Percentiles rank a stretch among this genome's conserved stretches.
These are phyloP conservation scores for Tetramorium bicarinatum DNA, from an alignment of 2,888 invertebrate genomes.

Conservation along the genomic window DNA sequence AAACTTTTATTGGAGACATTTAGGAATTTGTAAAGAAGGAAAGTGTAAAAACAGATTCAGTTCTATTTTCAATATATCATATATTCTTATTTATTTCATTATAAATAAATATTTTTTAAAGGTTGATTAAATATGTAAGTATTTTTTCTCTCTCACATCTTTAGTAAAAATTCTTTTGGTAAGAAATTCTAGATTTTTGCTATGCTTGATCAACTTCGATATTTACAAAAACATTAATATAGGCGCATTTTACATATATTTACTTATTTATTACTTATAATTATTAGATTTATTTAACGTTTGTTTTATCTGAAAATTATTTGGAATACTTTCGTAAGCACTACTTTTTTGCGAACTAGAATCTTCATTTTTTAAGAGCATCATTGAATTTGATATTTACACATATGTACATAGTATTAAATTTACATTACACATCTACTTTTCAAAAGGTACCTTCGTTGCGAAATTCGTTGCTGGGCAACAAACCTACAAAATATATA, in stretches of 20 bases:
- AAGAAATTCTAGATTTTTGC: conserved; percentile 31
- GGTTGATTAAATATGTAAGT: neutral
- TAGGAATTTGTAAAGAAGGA: neutral
- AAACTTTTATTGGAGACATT: neutral
- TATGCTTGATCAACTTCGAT: neutral
- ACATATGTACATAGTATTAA: conserved; percentile 41
- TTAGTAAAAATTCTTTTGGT: conserved; percentile 35
- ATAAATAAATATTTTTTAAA: conserved; percentile 35
- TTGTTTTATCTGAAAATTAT: neutral
- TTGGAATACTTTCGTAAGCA: conserved; percentile 8
- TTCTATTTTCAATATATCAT: conserved; percentile 1
- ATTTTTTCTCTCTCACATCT: neutral
- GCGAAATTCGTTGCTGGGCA: conserved; percentile 45
- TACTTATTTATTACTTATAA: conserved; percentile 14
- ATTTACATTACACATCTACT: conserved; percentile 24
- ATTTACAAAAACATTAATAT: conserved; percentile 40
- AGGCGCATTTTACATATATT: conserved; percentile 26
- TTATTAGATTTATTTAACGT: conserved; percentile 8
- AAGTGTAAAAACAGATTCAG: neutral
- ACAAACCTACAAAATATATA: conserved; percentile 28
- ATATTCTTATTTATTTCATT: conserved; percentile 31
- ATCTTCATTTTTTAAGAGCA: neutral
- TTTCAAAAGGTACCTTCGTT: conserved; percentile 39
- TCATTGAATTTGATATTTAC: conserved; percentile 39
- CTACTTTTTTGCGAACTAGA: neutral